These are phyloP conservation scores for Nannospalax galili DNA, from an alignment of 2,113 vertebrate species.

Conservation along the genomic window DNA sequence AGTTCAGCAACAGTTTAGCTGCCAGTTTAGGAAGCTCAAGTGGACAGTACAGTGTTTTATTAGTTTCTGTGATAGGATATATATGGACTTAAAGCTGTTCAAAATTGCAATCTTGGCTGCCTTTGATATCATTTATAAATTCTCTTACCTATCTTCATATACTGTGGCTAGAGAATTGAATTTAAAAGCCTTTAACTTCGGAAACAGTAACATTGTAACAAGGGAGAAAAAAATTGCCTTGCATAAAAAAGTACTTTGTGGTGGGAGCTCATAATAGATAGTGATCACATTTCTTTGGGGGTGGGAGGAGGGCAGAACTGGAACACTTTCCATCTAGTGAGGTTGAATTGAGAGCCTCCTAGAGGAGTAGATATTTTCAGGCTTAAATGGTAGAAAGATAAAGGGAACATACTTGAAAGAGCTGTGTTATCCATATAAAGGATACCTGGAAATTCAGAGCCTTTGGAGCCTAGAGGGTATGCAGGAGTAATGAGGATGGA, in stretches of 20 bases:
- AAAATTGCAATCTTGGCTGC: slow-evolving; percentile 5
- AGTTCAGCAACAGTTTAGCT: background rate
- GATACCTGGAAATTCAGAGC: background rate
- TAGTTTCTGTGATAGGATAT: slow-evolving; percentile 30
- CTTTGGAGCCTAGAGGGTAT: background rate
- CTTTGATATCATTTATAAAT: slow-evolving; percentile 53
- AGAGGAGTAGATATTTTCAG: slow-evolving; percentile 11
- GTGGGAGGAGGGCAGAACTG: background rate
- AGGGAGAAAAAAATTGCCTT: slow-evolving; percentile 30
- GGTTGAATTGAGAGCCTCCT: slow-evolving; percentile 47
- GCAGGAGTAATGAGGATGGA: background rate
- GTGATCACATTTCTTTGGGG: background rate
- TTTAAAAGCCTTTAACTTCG: slow-evolving; percentile 35
- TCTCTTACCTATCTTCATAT: slow-evolving; percentile 41
- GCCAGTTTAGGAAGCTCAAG: background rate
- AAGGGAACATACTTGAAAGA: slow-evolving; percentile 46
- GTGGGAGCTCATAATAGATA: slow-evolving; percentile 7
- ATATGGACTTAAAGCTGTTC: slow-evolving; percentile 32
- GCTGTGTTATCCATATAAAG: background rate
- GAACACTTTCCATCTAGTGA: slow-evolving; percentile 37
- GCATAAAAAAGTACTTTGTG: background rate
- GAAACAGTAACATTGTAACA: slow-evolving; percentile 44
- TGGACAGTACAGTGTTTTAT: slow-evolving; percentile 33
- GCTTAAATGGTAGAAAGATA: slow-evolving; percentile 10
- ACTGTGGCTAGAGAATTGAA: slow-evolving; percentile 27